Evolutionary conservation across 2,888 invertebrate genomes (phyloP), one percentile per base, ranked within the genome.

Genomic region (Aphodius granarius): DNA sequence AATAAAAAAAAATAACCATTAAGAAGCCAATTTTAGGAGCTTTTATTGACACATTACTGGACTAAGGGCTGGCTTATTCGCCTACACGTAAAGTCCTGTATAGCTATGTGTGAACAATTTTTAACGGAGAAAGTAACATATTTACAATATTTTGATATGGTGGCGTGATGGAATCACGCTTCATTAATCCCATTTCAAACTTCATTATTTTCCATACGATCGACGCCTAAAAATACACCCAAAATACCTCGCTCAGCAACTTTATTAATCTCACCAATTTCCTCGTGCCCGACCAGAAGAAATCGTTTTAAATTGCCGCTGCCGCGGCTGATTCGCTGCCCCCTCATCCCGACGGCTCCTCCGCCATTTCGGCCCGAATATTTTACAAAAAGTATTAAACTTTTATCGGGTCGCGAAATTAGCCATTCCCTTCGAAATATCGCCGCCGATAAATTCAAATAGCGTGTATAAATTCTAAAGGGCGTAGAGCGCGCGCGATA

Each of bases 361-460:
- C 20, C 16, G 20, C 64, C 2, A 43, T 21, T 62, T 18, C 63
- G 18, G 63, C 13, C n/a, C 9, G 63, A 63, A 63, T 72, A 63
- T 72, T 63, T 71, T 71, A 72, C 17, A 70, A 64, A 68, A 73
- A 62, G 68, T 70, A 73, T 73, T 63, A 70, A 74, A 74, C 70
- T 70, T 74, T 70, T 63, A 74, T 70, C 63, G 70, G 17, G 9
- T 17, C n/a, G 71, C 66, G 66, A 75, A 75, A 75, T 75, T 72
- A 71, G 62, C 75, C 66, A 62, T 75, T 75, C 75, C 62, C 63
- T 18, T 19, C 21, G 62, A 75, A 70, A 75, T 66, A 75, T 72
- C 21, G 16, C 72, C 72, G 18, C 18, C 75, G 72, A 75, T 75
- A 75, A 75, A 75, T 75, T 75, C 63, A 72, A 75, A 75, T 75